Evolutionary conservation across 2,113 vertebrate species (phyloP).

Genomic region (Burhinus bistriatus): DNA sequence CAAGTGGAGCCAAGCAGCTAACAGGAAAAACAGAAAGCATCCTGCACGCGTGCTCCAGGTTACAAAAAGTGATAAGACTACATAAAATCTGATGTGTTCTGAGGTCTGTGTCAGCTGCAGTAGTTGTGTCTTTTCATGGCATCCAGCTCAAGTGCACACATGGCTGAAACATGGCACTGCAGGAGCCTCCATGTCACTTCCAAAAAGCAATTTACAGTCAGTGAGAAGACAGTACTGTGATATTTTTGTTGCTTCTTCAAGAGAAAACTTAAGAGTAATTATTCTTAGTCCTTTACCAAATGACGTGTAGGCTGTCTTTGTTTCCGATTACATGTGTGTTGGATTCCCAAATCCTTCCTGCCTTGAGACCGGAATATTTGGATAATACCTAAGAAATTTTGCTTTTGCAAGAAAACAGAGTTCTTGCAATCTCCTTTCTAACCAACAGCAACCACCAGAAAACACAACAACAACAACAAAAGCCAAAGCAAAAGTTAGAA

Average conservation of each 20-base stretch:
- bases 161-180: neutral
- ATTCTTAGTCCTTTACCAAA: neutral
- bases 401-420: neutral
- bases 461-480: neutral
- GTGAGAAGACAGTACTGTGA: neutral
- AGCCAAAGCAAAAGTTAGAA: neutral
- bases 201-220: neutral
- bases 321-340: neutral
- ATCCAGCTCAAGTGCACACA: neutral
- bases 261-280: neutral
- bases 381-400: neutral
- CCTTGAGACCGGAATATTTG: neutral
- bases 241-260: neutral
- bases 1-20: neutral
- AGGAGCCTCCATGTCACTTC: neutral
- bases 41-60: neutral
- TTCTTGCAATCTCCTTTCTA: neutral
- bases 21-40: neutral
- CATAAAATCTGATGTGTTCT: neutral
- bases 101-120: neutral
- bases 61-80: neutral
- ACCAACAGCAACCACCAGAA: neutral
- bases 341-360: neutral
- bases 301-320: neutral
- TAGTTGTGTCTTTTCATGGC: neutral